Base-by-base conservation (phyloP, 2,797 vertebrate species). In the Myotis pilosus region DNA sequence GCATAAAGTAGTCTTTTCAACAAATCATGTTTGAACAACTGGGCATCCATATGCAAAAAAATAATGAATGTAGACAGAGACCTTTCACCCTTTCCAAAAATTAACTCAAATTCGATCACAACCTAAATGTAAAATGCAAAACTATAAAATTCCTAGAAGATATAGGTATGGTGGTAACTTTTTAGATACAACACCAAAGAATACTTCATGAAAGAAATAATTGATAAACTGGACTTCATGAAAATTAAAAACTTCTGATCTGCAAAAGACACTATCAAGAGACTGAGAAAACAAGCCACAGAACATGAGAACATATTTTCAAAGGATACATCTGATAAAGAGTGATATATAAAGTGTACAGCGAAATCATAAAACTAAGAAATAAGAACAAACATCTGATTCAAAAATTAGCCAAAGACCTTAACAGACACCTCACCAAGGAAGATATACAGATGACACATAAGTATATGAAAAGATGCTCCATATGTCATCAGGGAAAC, bases 111-210 rank as follows among this genome's bases (percentile, higher is more conserved):
- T 60, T 33, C 22, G 49, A 74, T 74, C 75, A 92, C 5, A 88
- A 82, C 23, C 36, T 74, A 81, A 81, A 93, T 74, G 36, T 44
- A 74, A 87, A 74, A 81, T 64, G 68, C 36, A 80, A 74, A 92
- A 81, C 57, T 55, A 53, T 74, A 36, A 72, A 80, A 80, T 23
- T 55, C 22, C 55, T 66, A 87, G 83, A 72, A 80, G 75, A 38
- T 87, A 62, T 86, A 71, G 30, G 16, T 33, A 72, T 64, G 17
- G 44, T 44, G 44, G 51, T 62, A 76, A 51, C 33, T 60, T 41
- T 79, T 79, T 64, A 22, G 11, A n/a, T 87, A 33, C 8, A 72
- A 33, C 8, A 62, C 20, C 53, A 87, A 71, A 80, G 28, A 49
- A 81, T 15, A 8, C 23, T 28, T 41, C 33, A 62, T 71, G 91